Conservation (phyloP, 2,888 invertebrate genomes). For the Cerastoderma edule region DNA sequence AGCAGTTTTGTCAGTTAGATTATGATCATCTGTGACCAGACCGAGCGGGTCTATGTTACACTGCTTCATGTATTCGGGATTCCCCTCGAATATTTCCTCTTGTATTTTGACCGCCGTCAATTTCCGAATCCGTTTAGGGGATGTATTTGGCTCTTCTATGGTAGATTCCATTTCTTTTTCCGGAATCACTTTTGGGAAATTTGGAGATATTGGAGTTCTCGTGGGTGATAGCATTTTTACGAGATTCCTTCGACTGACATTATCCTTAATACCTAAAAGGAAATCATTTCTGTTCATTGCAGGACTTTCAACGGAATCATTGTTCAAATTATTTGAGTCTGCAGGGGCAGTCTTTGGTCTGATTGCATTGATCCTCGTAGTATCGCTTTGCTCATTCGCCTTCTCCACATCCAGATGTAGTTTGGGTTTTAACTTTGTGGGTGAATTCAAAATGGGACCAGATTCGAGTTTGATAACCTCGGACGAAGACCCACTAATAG, state of each 20-base stretch:
- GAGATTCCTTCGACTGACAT: slow-evolving; percentile 38
- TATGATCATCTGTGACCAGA: neutral
- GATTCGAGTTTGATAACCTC: neutral
- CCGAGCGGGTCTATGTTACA: slow-evolving; percentile 23
- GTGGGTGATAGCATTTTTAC: slow-evolving; percentile 23
- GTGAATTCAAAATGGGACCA: neutral
- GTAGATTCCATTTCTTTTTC: neutral
- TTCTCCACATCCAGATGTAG: slow-evolving; percentile 8
- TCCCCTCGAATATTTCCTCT: slow-evolving; percentile 57
- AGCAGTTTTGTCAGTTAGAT: neutral
- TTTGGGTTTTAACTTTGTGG: slow-evolving; percentile 9
- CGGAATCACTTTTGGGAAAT: neutral
- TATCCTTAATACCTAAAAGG: slow-evolving; percentile 44
- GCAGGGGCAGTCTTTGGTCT: slow-evolving; percentile 15
- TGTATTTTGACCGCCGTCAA: slow-evolving; percentile 59
- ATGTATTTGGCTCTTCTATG: neutral
- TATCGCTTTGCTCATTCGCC: neutral
- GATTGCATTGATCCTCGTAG: neutral
- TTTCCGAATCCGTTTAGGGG: slow-evolving; percentile 48
- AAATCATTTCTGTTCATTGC: slow-evolving; percentile 35
- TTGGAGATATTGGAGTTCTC: neutral
- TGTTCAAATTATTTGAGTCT: neutral
- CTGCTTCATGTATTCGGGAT: slow-evolving; percentile 37
- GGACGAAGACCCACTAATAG: neutral
- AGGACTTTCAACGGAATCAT: neutral